Percentiles rank a stretch among this genome's conserved stretches.
Evolutionary conservation across 2,113 vertebrate species (phyloP).

Genomic region (Tinamus guttatus): DNA sequence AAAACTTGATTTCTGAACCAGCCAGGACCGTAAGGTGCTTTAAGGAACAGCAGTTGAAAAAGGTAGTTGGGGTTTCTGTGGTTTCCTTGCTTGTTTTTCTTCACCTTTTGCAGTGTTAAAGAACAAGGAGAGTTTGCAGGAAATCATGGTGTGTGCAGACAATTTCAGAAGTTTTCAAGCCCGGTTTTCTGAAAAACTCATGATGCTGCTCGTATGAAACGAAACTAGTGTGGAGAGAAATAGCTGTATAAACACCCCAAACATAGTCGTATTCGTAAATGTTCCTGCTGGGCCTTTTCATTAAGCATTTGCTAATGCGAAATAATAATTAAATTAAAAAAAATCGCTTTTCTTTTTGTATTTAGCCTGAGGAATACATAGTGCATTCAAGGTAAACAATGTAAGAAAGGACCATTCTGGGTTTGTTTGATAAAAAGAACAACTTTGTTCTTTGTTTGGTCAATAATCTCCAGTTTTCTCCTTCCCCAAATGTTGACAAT

Average conservation of each 20-base stretch:
- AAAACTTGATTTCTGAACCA: constrained; percentile 93
- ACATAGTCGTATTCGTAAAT: not conserved
- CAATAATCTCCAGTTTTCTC: not conserved
- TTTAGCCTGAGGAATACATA: not conserved
- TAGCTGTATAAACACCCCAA: not conserved
- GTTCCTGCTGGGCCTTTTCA: not conserved
- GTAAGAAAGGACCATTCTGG: not conserved
- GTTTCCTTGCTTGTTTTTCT: not conserved
- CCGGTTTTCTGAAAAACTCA: fast-evolving
- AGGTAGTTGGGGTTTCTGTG: constrained; percentile 76
- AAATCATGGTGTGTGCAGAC: too few relatives aligned
- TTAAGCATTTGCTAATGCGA: not conserved
- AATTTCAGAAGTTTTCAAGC: not conserved
- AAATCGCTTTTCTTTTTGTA: too few relatives aligned
- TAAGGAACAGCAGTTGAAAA: constrained; percentile 97
- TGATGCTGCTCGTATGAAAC: fast-evolving
- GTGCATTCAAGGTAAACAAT: not conserved
- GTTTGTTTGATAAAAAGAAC: not conserved
- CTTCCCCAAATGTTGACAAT: not conserved
- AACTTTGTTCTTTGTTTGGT: not conserved
- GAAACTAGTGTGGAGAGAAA: not conserved
- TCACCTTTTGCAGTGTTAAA: not conserved
- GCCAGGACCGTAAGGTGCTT: constrained; percentile 93
- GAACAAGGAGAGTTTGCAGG: not conserved
- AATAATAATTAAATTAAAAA: too few relatives aligned